Conservation (phyloP, 2,113 vertebrate species). For the Prunella himalayana region DNA sequence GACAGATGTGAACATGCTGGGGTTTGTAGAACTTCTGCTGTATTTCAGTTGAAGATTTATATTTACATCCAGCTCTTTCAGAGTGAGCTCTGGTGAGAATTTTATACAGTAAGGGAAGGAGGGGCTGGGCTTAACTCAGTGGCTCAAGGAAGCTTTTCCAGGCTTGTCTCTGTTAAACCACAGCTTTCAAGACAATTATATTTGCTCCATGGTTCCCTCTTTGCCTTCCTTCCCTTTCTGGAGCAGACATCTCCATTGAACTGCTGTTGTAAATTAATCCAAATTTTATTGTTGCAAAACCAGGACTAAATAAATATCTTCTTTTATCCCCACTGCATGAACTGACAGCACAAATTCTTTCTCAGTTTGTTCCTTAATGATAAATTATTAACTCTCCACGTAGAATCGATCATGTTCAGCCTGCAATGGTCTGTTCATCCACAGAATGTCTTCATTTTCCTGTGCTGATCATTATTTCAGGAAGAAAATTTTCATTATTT, state of each 20-base stretch:
- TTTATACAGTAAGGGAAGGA: neutral
- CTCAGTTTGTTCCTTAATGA: neutral
- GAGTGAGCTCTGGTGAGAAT: constrained; percentile 15
- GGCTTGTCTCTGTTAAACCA: neutral
- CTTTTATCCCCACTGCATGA: neutral
- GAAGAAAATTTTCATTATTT: neutral
- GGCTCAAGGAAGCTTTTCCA: neutral
- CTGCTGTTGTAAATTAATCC: neutral
- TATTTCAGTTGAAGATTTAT: constrained; percentile 40
- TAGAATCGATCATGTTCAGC: neutral
- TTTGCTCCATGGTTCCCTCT: neutral
- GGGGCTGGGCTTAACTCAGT: neutral
- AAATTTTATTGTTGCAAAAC: neutral
- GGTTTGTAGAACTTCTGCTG: constrained; percentile 33
- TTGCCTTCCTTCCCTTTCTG: neutral
- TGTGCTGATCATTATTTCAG: neutral
- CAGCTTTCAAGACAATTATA: neutral
- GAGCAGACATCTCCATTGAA: neutral
- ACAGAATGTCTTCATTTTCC: neutral
- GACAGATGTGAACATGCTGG: constrained; percentile 48
- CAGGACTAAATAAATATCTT: neutral
- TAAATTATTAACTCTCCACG: neutral
- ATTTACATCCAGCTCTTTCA: constrained; percentile 29
- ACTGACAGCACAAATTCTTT: neutral
- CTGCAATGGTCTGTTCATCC: neutral